Evolutionary conservation across 2,797 vertebrate species (phyloP).

Genomic region (Cyprinella venusta): DNA sequence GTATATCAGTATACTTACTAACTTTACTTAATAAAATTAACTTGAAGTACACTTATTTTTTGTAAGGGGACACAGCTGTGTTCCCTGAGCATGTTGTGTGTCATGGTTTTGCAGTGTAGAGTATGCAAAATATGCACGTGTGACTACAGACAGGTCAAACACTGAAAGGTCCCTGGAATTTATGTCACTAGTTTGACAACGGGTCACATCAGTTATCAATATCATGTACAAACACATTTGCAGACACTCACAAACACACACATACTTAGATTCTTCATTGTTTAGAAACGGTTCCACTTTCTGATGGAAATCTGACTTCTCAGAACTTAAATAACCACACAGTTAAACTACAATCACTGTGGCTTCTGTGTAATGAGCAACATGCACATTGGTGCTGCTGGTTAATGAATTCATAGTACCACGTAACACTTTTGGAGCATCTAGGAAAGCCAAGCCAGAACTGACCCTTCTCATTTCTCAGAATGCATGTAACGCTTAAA

Average conservation of each 20-base stretch:
- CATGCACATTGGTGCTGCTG: constrained; percentile 21
- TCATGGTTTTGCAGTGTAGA: constrained; percentile 16
- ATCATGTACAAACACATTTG: not conserved
- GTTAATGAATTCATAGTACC: constrained; percentile 36
- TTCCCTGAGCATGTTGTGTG: not conserved
- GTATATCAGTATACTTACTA: too few species aligned
- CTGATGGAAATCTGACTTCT: constrained; percentile 25
- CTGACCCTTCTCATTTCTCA: constrained; percentile 10
- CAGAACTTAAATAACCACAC: constrained; percentile 33
- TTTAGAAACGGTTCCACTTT: not conserved
- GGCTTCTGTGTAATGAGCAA: constrained; percentile 32
- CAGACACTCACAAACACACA: not conserved
- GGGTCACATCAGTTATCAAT: not conserved
- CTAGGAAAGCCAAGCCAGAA: constrained; percentile 21
- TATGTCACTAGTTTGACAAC: not conserved
- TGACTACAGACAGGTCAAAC: constrained; percentile 1
- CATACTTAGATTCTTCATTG: not conserved
- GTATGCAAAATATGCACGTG: constrained; percentile 20
- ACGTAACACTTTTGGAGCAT: constrained; percentile 33
- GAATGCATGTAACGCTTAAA: constrained; percentile 24
- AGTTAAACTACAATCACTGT: constrained; percentile 8
- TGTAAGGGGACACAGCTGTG: not conserved
- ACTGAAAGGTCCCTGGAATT: constrained; percentile 27
- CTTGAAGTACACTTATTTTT: too few species aligned
- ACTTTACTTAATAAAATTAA: too few species aligned